These are phyloP conservation scores for Calcarius ornatus DNA, from an alignment of 2,113 vertebrate genomes.

Conservation along the genomic window DNA sequence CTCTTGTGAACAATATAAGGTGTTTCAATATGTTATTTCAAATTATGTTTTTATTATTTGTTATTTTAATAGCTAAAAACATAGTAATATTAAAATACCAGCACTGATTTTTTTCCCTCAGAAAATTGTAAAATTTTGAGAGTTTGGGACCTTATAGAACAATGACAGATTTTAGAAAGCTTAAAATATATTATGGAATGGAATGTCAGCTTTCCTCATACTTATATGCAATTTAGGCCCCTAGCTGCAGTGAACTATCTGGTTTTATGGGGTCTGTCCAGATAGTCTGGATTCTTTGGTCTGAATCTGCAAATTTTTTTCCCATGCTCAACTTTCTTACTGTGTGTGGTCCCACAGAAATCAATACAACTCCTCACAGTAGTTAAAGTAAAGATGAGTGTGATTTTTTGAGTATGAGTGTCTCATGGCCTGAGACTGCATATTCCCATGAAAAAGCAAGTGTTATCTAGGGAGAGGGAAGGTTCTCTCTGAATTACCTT, in stretches of 20 bases:
- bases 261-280: background rate
- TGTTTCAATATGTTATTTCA: background rate
- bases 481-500: background rate
- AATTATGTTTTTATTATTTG: background rate
- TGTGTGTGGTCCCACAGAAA: conserved; percentile 45
- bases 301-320: background rate
- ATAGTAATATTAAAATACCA: background rate
- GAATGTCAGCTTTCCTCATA: background rate
- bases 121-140: background rate
- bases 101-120: background rate
- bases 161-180: background rate
- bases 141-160: background rate
- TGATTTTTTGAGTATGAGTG: background rate
- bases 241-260: background rate
- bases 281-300: conserved; percentile 30
- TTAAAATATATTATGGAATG: background rate
- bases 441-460: background rate
- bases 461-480: background rate
- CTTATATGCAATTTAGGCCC: background rate
- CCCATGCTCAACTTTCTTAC: background rate
- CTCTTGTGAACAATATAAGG: background rate
- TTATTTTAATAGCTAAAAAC: background rate
- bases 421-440: background rate
- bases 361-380: background rate
- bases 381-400: background rate